These are phyloP conservation scores for Caenorhabditis imperialis DNA, from an alignment of 2,888 invertebrate genomes.

Conservation along the genomic window DNA sequence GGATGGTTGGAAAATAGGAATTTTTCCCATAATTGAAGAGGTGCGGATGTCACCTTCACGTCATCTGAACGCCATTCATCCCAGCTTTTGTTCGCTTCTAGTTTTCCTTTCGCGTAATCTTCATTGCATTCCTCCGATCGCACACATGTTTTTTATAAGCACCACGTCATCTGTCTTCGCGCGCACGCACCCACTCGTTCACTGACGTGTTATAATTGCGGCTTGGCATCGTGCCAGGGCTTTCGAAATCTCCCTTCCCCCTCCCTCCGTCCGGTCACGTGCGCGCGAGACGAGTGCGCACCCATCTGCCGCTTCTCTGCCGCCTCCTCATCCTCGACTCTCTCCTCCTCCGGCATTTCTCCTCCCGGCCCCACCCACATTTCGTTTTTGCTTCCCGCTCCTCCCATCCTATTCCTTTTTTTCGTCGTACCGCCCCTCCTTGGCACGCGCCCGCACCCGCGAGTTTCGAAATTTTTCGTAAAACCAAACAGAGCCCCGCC, in stretches of 20 bases:
- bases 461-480: constrained; percentile 55
- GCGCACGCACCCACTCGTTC: constrained; percentile 49
- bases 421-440: constrained; percentile 6
- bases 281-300: constrained; percentile 50
- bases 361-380: constrained; percentile 34
- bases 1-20: background rate
- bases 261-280: constrained; percentile 45
- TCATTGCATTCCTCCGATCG: constrained; percentile 21
- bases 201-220: constrained; percentile 59
- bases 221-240: constrained; percentile 58
- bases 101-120: constrained; percentile 26
- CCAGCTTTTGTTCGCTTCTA: constrained; percentile 1
- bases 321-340: constrained; percentile 31
- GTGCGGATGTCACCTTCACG: constrained; percentile 20
- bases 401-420: constrained; percentile 24
- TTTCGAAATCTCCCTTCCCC: constrained; percentile 46
- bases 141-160: constrained; percentile 54
- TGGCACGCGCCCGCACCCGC: constrained; percentile 4
- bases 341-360: constrained; percentile 13
- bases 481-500: constrained; percentile 6
- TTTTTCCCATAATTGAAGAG: constrained; percentile 18
- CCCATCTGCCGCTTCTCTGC: constrained; percentile 34
- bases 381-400: constrained; percentile 38
- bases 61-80: constrained; percentile 2
- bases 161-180: constrained; percentile 51